These are phyloP conservation scores for Acanthopagrus latus DNA, from an alignment of 2,797 vertebrate species.

Conservation along the genomic window DNA sequence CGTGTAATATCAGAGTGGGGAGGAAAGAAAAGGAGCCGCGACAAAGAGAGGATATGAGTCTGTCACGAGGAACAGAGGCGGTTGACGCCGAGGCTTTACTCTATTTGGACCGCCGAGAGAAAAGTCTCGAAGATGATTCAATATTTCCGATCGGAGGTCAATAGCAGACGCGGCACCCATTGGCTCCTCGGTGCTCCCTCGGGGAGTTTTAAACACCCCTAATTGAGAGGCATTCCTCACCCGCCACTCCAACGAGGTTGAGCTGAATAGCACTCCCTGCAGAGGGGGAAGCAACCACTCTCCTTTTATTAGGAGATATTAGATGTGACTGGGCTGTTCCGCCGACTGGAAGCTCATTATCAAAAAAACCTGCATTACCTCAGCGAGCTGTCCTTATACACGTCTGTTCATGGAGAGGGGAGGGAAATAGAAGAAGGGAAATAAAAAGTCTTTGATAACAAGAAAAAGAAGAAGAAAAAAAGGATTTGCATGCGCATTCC, in stretches of 20 bases:
- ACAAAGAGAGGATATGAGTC: conserved; percentile 21
- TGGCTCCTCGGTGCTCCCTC: conserved; percentile 21
- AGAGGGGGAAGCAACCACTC: conserved; percentile 51
- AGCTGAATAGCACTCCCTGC: conserved; percentile 49
- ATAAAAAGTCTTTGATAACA: conserved; percentile 51
- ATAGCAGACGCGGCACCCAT: conserved; percentile 26
- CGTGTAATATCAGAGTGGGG: conserved; percentile 39
- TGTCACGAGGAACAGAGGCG: conserved; percentile 18
- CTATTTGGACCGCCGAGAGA: conserved; percentile 12
- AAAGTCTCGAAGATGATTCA: conserved; percentile 2
- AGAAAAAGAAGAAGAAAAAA: conserved; percentile 17
- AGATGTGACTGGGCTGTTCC: conserved; percentile 60
- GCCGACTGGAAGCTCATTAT: conserved; percentile 62
- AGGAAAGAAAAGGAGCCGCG: conserved; percentile 18
- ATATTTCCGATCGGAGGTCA: conserved; percentile 53
- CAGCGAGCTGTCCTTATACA: conserved; percentile 50
- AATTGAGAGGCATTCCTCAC: conserved; percentile 54
- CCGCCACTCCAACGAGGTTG: conserved; percentile 45
- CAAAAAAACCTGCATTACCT: conserved; percentile 50
- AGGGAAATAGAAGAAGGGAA: conserved; percentile 23
- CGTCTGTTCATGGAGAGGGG: conserved; percentile 13
- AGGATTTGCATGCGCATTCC: conserved; percentile 34
- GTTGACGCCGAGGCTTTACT: conserved; percentile 19
- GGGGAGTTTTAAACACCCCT: conserved; percentile 47
- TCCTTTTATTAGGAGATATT: conserved; percentile 65